Percentiles rank a stretch among this genome's conserved stretches.
Conservation (phyloP, 2,888 invertebrate genomes). For the Cephalotes varians region DNA sequence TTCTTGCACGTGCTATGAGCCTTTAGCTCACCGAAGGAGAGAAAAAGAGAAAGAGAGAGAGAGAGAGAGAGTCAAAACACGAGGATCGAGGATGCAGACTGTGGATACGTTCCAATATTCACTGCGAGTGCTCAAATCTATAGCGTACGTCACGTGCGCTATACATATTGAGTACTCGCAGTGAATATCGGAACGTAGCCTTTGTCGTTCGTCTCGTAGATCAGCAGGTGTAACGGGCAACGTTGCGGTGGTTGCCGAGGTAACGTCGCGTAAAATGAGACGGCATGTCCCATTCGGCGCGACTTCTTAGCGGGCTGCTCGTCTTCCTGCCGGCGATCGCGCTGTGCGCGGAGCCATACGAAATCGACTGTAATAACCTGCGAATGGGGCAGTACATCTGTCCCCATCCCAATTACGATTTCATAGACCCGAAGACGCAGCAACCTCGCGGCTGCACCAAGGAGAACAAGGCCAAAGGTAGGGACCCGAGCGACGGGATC, state of each 20-base stretch:
- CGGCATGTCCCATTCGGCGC: slow-evolving; percentile 71
- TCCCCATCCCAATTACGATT: slow-evolving; percentile 91
- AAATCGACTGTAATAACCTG: slow-evolving; percentile 90
- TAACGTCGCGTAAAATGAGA: slow-evolving; percentile 71
- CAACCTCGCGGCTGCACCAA: slow-evolving; percentile 93
- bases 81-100: no score
- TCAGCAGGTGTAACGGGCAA: slow-evolving; percentile 27
- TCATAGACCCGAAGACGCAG: slow-evolving; percentile 95
- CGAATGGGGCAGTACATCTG: slow-evolving; percentile 94
- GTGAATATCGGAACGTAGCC: no score
- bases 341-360: slow-evolving; percentile 74
- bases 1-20: no score
- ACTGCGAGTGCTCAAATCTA: no score
- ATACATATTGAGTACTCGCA: no score
- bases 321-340: slow-evolving; percentile 70
- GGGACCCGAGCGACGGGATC: background rate
- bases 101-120: no score
- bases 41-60: no score
- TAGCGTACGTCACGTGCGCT: no score
- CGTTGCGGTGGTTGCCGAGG: slow-evolving; percentile 44
- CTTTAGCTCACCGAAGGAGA: no score
- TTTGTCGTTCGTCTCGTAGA: background rate
- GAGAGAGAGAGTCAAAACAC: no score
- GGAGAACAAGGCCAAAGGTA: slow-evolving; percentile 93
- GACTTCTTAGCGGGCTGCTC: slow-evolving; percentile 70